phyloP scores from a whole-genome alignment of 1,140 invertebrate species.

The Xylocopa sonorina region DNA sequence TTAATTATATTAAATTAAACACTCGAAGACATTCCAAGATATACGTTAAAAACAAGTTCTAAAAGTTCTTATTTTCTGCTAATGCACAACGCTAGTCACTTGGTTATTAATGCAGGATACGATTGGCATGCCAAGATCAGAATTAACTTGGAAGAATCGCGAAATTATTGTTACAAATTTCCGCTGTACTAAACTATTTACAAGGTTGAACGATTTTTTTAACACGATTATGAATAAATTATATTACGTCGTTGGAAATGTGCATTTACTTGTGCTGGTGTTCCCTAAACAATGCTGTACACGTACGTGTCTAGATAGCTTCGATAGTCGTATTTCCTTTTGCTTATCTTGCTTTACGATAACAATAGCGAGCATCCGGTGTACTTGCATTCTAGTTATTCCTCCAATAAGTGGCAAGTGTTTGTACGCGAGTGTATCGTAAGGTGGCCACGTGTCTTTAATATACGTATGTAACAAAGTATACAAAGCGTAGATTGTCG shows the following conservation, averaged over 20 bases:
- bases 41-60: not conserved
- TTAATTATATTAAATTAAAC: slow-evolving; percentile 36
- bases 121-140: slow-evolving; percentile 50
- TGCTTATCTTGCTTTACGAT: not conserved
- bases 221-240: slow-evolving; percentile 78
- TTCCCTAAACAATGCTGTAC: not conserved
- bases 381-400: not conserved
- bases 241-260: slow-evolving; percentile 73
- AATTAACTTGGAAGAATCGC: slow-evolving; percentile 32
- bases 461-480: too few relatives aligned
- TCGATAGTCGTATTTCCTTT: not conserved
- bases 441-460: too few relatives aligned
- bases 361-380: not conserved
- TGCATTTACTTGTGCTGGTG: not conserved
- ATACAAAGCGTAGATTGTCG: too few relatives aligned
- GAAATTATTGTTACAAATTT: slow-evolving; percentile 69
- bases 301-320: not conserved
- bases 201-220: slow-evolving; percentile 71
- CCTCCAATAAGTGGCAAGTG: too few relatives aligned
- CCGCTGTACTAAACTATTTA: slow-evolving; percentile 68
- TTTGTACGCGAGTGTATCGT: too few relatives aligned
- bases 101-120: slow-evolving; percentile 62
- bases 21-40: slow-evolving; percentile 62
- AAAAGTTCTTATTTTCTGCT: slow-evolving; percentile 27
- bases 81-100: slow-evolving; percentile 53